phyloP scores from a whole-genome alignment of 1,140 invertebrate genomes.

The Drosophila orosa region DNA sequence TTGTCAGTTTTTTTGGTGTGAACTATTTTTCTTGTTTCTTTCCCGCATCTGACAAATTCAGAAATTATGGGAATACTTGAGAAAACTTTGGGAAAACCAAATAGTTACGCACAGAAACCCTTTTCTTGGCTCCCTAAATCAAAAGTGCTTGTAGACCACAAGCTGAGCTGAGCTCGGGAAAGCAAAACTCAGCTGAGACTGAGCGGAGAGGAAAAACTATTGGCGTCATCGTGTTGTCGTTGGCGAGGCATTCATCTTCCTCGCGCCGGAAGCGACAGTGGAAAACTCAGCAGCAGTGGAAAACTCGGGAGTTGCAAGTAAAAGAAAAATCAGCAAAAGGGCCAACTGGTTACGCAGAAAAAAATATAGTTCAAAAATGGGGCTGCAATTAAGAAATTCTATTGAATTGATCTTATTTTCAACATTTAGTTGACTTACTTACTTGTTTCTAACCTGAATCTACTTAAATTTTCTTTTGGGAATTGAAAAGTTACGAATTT shows the following conservation, averaged over 20 bases:
- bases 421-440: too few species aligned
- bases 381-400: background rate
- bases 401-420: too few species aligned
- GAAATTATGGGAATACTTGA: slow-evolving; percentile 26
- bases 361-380: background rate
- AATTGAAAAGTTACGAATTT: too few species aligned
- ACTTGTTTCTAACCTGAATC: too few species aligned
- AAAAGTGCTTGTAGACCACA: slow-evolving; percentile 45
- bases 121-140: slow-evolving; percentile 34
- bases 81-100: slow-evolving; percentile 28
- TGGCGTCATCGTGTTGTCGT: slow-evolving; percentile 81
- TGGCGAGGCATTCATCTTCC: slow-evolving; percentile 81
- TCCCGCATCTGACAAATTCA: slow-evolving; percentile 25
- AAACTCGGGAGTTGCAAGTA: slow-evolving; percentile 38
- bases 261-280: slow-evolving; percentile 78
- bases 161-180: slow-evolving; percentile 18
- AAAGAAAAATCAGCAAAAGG: slow-evolving; percentile 12
- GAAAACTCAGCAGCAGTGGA: slow-evolving; percentile 68
- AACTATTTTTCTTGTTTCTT: background rate
- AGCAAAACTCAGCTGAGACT: slow-evolving; percentile 22
- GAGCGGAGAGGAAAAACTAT: slow-evolving; percentile 63
- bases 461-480: too few species aligned
- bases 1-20: background rate
- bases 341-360: slow-evolving; percentile 6
- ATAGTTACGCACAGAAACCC: slow-evolving; percentile 18